Conservation (phyloP, 2,888 invertebrate species). For the Odontothrips loti region DNA sequence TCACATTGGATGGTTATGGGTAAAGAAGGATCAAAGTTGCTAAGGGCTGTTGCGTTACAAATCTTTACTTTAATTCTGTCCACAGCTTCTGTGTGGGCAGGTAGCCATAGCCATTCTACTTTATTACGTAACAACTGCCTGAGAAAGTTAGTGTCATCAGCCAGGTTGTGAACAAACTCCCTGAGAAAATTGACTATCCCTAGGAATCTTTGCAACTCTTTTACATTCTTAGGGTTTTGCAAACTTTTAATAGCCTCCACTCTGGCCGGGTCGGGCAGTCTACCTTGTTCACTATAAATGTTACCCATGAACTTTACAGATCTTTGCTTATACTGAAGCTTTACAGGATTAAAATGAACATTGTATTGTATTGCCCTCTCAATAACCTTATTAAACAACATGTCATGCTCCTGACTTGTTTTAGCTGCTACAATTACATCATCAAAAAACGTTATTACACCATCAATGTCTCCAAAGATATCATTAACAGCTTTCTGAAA, state of each 20-base stretch:
- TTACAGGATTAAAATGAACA: background rate
- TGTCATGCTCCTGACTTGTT: background rate
- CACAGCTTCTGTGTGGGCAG: background rate
- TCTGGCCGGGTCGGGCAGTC: background rate
- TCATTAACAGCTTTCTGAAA: conserved; percentile 42
- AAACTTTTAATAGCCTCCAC: background rate
- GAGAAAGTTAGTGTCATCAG: background rate
- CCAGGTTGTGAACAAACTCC: background rate
- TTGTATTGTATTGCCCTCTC: background rate
- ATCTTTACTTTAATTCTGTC: background rate
- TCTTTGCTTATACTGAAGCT: background rate
- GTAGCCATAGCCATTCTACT: background rate
- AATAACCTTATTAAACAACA: background rate
- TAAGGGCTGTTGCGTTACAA: background rate
- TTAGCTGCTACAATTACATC: conserved; percentile 41
- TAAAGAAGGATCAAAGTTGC: conserved; percentile 12
- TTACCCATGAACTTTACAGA: background rate
- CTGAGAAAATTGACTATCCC: background rate
- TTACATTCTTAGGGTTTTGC: background rate
- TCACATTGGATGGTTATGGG: conserved; percentile 7
- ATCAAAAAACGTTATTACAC: conserved; percentile 43
- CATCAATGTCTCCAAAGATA: conserved; percentile 43
- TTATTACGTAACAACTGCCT: background rate
- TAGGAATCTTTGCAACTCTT: background rate
- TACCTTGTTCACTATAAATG: background rate